Conservation (phyloP, 2,888 invertebrate species). For the Thelaira solivaga region DNA sequence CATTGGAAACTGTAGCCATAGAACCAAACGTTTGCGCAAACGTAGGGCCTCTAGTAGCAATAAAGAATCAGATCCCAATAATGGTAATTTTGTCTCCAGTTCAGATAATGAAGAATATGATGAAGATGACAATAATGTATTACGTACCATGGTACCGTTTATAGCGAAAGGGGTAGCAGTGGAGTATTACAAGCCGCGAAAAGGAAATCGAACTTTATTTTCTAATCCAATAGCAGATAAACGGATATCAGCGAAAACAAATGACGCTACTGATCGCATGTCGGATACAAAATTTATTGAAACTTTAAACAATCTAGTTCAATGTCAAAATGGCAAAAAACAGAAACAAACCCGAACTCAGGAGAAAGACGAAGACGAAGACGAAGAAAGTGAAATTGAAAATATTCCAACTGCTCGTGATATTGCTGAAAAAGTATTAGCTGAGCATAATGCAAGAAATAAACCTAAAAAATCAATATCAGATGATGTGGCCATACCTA, state of each 20-base stretch:
- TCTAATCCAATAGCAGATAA: neutral
- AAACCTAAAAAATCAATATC: neutral
- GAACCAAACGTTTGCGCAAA: slow-evolving; percentile 73
- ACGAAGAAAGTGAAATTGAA: slow-evolving; percentile 66
- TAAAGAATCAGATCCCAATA: slow-evolving; percentile 67
- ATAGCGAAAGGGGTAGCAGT: slow-evolving; percentile 73
- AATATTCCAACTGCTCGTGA: slow-evolving; percentile 70
- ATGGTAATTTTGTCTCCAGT: slow-evolving; percentile 63
- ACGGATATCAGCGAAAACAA: neutral
- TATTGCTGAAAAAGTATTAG: slow-evolving; percentile 72
- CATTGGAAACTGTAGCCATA: slow-evolving; percentile 60
- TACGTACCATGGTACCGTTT: slow-evolving; percentile 68
- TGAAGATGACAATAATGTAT: slow-evolving; percentile 63
- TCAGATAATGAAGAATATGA: slow-evolving; percentile 61
- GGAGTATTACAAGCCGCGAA: slow-evolving; percentile 67
- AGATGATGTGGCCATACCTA: slow-evolving; percentile 60
- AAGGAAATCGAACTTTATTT: slow-evolving; percentile 29
- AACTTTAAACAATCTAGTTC: slow-evolving; percentile 66
- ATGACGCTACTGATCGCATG: slow-evolving; percentile 42
- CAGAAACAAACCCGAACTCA: neutral
- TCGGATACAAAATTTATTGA: slow-evolving; percentile 70
- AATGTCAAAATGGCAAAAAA: slow-evolving; percentile 54
- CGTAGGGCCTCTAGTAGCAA: slow-evolving; percentile 72
- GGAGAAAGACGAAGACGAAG: slow-evolving; percentile 62
- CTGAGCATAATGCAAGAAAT: neutral